Evolutionary conservation across 2,113 vertebrate species (phyloP).

Genomic region (Myotis lucifugus): DNA sequence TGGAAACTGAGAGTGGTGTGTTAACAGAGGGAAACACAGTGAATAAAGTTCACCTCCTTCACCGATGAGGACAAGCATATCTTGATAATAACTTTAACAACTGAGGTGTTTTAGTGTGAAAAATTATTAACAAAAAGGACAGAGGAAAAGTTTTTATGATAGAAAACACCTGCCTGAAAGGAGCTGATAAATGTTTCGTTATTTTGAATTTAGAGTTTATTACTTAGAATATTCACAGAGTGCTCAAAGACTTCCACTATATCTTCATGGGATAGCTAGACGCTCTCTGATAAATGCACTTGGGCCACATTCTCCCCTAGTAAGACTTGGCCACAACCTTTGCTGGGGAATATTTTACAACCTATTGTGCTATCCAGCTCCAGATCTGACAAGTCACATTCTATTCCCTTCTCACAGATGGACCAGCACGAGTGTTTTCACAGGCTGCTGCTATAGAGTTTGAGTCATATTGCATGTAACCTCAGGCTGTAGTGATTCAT

Average conservation of each 20-base stretch:
- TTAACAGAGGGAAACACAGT: neutral
- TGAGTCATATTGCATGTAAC: neutral
- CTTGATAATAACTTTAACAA: neutral
- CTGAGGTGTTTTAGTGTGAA: neutral
- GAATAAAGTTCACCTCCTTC: too few species aligned
- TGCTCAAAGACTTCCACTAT: neutral
- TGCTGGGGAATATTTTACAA: neutral
- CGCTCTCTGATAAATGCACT: too few species aligned
- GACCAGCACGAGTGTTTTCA: neutral
- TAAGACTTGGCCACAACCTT: neutral
- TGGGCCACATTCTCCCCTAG: neutral
- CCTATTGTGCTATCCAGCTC: neutral
- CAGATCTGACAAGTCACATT: neutral
- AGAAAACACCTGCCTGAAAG: neutral
- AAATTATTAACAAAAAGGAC: neutral
- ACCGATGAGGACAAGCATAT: neutral
- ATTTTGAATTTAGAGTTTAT: neutral
- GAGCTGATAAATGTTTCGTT: neutral
- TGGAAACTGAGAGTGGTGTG: neutral
- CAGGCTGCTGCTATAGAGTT: neutral
- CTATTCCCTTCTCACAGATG: neutral
- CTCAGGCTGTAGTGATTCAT: neutral
- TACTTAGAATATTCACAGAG: neutral
- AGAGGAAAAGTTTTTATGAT: neutral
- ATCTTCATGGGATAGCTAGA: neutral